Evolutionary conservation across 2,113 vertebrate species (phyloP), one percentile per base, ranked within the genome.

Genomic region (Paracanthobrama guichenoti): DNA sequence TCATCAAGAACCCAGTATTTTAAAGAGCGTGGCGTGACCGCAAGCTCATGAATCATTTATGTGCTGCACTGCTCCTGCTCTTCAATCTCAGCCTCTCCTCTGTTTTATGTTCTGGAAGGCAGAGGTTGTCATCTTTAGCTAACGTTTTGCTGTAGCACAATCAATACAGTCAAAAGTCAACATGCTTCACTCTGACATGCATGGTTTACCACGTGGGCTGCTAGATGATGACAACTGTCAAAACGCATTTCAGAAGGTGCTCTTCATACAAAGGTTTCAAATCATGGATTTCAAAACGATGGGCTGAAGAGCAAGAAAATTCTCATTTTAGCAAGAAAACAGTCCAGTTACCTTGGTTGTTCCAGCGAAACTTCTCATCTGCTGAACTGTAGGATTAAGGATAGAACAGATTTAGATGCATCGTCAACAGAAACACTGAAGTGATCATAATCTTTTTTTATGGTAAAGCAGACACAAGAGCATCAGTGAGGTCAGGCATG

Each of bases 281-380:
- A 83, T 62, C 13, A 50, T 28, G 24, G 13, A 79, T 62, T 79
- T 10, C 13, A 28, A 44, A 62, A 62, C 20, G 3, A 60, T 62
- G 11, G 10, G 50, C 28, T 42, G 31, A 60, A 39, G 55, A 42
- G 39, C 22, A 44, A 44, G n/a, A 42, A 62, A 11, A 64, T 50
- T 77, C 11, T 26, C 7, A 3, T 74, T 66, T 48, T 16, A 62
- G 42, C 1, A 42, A 72, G 18, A 35, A 66, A 75, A 69, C 16
- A 39, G 22, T 28, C 66, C 71, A 83, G 39, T 79, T 96, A 99
- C 98, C 98, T 98, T 98, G 97, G 86, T 97, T 96, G 92, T 98
- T 98, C 98, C 98, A 99, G 87, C 97, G 97, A 91, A 98, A 98
- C 90, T 97, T 98, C 88, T 99, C 98, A 91, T 99, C 98, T 81